These are phyloP conservation scores for Chloromyia formosa DNA, from an alignment of 2,888 invertebrate species.

Conservation along the genomic window DNA sequence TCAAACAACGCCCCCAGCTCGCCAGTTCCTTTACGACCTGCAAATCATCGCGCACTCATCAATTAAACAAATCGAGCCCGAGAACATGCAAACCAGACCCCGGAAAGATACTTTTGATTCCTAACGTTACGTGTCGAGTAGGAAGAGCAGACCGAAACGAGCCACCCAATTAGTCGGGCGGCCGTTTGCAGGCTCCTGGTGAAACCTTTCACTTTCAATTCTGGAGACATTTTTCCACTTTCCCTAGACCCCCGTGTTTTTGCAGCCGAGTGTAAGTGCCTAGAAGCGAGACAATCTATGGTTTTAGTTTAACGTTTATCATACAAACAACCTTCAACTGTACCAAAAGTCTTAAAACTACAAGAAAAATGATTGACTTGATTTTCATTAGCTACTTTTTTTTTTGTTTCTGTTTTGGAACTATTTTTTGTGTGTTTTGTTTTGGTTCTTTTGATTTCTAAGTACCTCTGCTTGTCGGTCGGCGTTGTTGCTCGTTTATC, in stretches of 20 bases:
- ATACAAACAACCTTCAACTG: conserved; percentile 30
- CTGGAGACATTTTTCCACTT: conserved; percentile 14
- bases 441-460: conserved; percentile 42
- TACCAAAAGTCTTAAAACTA: conserved; percentile 18
- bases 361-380: conserved; percentile 16
- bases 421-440: conserved; percentile 36
- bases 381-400: conserved; percentile 15
- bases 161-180: conserved; percentile 22
- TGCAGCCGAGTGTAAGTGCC: conserved; percentile 23
- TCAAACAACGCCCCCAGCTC: too few relatives aligned
- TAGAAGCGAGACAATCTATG: conserved; percentile 36
- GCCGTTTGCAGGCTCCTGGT: neutral
- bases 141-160: conserved; percentile 4
- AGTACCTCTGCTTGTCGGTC: conserved; percentile 54
- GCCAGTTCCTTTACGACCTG: too few relatives aligned
- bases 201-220: neutral
- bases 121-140: conserved; percentile 28
- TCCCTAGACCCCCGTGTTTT: conserved; percentile 23
- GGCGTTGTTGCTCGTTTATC: conserved; percentile 52
- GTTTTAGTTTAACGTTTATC: neutral
- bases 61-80: too few relatives aligned
- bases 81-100: neutral
- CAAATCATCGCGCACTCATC: too few relatives aligned
- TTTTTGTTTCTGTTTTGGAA: conserved; percentile 20
- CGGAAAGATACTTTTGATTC: conserved; percentile 10